Evolutionary conservation across 23 tunicate genomes (phyloP).

Genomic region (Ascidia mentula): DNA sequence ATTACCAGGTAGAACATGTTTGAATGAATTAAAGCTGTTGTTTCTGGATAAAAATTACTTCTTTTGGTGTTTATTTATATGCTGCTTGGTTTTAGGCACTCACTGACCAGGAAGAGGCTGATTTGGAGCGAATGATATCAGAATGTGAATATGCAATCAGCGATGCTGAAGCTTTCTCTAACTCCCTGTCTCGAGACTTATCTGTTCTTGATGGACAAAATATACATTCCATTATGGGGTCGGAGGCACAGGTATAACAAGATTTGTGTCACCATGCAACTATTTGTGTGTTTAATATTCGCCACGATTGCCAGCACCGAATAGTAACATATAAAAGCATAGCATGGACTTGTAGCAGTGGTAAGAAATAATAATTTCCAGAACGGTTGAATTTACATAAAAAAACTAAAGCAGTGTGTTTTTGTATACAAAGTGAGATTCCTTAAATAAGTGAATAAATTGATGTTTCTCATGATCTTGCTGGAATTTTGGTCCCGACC

Average conservation of each 20-base stretch:
- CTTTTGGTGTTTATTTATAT: neutral
- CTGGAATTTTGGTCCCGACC: too few relatives aligned
- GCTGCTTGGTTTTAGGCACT: constrained; percentile 51
- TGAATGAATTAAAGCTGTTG: neutral
- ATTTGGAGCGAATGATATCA: constrained; percentile 78
- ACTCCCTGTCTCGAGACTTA: constrained; percentile 61
- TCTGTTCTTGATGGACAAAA: constrained; percentile 96
- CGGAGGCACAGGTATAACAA: constrained; percentile 67
- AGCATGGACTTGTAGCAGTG: too few relatives aligned
- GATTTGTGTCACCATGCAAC: too few relatives aligned
- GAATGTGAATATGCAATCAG: constrained; percentile 93
- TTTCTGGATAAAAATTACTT: neutral
- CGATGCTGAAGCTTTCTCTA: constrained; percentile 87
- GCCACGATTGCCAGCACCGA: too few relatives aligned
- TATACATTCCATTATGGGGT: constrained; percentile 96
- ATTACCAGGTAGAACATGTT: constrained; percentile 57
- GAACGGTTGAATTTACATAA: too few relatives aligned
- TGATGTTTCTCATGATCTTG: too few relatives aligned
- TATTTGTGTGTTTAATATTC: too few relatives aligned
- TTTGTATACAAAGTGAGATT: neutral
- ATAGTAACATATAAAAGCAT: too few relatives aligned
- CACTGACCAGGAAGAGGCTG: constrained; percentile 83
- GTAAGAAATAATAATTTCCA: too few relatives aligned
- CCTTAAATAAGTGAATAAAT: too few relatives aligned
- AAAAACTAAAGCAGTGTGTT: too few relatives aligned